These are phyloP conservation scores for Euleptes europaea DNA, from an alignment of 2,113 vertebrate species.

Conservation along the genomic window DNA sequence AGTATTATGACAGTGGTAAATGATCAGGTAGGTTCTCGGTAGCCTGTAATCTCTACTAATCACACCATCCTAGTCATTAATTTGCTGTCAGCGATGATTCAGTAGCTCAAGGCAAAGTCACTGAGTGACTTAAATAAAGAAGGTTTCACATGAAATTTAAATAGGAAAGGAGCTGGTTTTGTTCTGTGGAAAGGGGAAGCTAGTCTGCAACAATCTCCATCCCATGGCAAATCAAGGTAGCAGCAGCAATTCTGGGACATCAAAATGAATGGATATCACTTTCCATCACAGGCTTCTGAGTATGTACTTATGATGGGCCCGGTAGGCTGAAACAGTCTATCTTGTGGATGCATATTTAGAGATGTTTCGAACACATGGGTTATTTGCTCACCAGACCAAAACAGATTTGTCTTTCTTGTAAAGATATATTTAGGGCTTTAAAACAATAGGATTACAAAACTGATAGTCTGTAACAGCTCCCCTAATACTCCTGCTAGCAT, in stretches of 20 bases:
- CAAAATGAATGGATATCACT: background rate
- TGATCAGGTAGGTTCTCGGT: constrained; percentile 68
- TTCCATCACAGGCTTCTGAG: background rate
- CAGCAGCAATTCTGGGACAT: background rate
- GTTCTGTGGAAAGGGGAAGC: background rate
- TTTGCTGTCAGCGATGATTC: constrained; percentile 78
- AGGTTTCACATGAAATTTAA: constrained; percentile 70
- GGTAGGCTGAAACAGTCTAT: constrained; percentile 14
- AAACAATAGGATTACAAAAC: constrained; percentile 50
- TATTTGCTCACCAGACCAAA: constrained; percentile 51
- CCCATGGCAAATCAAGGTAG: constrained; percentile 13
- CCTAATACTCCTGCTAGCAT: constrained; percentile 50
- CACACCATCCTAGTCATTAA: constrained; percentile 77
- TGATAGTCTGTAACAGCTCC: constrained; percentile 57
- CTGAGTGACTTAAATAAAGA: constrained; percentile 72
- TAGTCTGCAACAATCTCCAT: constrained; percentile 21
- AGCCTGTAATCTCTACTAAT: constrained; percentile 77
- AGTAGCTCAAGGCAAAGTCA: constrained; percentile 67
- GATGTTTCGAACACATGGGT: constrained; percentile 37
- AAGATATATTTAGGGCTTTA: constrained; percentile 58
- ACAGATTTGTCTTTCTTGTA: constrained; percentile 53
- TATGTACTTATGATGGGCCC: background rate
- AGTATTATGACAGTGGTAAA: constrained; percentile 71
- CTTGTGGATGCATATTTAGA: constrained; percentile 33
- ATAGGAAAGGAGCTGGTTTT: constrained; percentile 45